Evolutionary conservation across 2,113 vertebrate genomes (phyloP).

Genomic region (Saccopteryx leptura): DNA sequence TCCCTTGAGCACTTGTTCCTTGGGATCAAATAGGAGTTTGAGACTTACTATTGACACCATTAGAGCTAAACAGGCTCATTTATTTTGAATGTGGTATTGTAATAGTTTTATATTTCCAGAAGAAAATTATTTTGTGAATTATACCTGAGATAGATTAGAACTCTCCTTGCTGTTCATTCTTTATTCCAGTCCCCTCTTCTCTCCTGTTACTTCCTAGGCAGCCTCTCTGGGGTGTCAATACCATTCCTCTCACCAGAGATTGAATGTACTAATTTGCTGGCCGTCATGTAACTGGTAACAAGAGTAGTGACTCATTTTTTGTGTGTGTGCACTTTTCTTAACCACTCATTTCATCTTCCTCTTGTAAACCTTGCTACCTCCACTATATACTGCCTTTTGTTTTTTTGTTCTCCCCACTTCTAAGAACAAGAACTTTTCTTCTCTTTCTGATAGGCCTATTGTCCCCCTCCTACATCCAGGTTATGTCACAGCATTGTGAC

Average conservation of each 20-base stretch:
- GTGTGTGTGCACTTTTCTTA: slow-evolving; percentile 20
- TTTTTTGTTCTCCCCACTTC: neutral
- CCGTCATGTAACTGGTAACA: slow-evolving; percentile 38
- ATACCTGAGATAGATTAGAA: neutral
- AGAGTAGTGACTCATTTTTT: slow-evolving; percentile 40
- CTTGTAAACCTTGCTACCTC: slow-evolving; percentile 31
- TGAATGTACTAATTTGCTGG: neutral
- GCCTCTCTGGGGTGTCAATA: neutral
- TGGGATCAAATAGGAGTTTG: neutral
- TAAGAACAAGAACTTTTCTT: slow-evolving; percentile 34
- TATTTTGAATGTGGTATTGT: slow-evolving; percentile 60
- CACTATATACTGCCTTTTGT: neutral
- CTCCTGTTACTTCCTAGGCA: slow-evolving; percentile 19
- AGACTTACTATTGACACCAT: slow-evolving; percentile 33
- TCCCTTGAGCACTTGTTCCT: slow-evolving; percentile 23
- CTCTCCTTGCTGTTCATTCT: slow-evolving; percentile 29
- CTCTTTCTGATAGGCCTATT: neutral
- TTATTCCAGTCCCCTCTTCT: slow-evolving; percentile 46
- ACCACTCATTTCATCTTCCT: slow-evolving; percentile 50
- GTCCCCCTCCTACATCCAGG: neutral
- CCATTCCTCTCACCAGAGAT: neutral
- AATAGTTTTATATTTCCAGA: slow-evolving; percentile 49
- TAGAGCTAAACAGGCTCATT: slow-evolving; percentile 27
- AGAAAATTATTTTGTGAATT: slow-evolving; percentile 65
- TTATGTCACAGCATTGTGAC: neutral